Base-by-base conservation (phyloP, 2,888 invertebrate genomes). In the Erebia palarica region DNA sequence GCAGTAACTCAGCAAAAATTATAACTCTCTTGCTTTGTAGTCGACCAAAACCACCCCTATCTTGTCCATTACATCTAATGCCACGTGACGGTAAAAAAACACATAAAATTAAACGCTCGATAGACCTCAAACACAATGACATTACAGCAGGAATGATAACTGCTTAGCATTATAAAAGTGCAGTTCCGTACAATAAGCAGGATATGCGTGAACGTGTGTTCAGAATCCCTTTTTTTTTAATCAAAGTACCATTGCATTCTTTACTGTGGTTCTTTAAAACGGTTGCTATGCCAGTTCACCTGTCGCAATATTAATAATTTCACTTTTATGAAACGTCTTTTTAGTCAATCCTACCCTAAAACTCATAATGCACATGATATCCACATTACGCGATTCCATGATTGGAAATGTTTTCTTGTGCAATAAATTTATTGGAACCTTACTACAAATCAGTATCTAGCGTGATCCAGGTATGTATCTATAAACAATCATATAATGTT, bases 161-260 rank as follows among this genome's bases (percentile, higher is more conserved):
- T 86, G 85, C 86, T 92, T 91, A 86, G 82, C 90, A 92, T 92
- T 76, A 92, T 82, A 91, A 90, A 87, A 85, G 86, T 88, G 86
- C 84, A 88, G 78, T 81, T 76, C 78, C 76, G 76, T 77, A 83
- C 85, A 91, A 91, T 82, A 73, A 78, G 81, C 90, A 92, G 92
- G 92, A 91, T 90, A 89, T 86, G 76, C 79, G 80, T 77, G 80
- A 81, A 81, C 78, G 76, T 81, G 80, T 81, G 79, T 84, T 81
- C 80, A 80, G 82, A 84, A 84, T 80, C 78, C 79, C 82, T 83
- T 84, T 85, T 81, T 80, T 80, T 74, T 78, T 27, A 21, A 80
- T 76, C 80, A 80, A 69, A 74, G 74, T 36, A 69, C 75, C 51
- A 69, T 75, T 77, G 75, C 77, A 74, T 78, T 74, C 76, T 78